Percentiles rank a stretch among this genome's conserved stretches.
Conservation (phyloP, 2,113 vertebrate species). For the Notiomystis cincta region DNA sequence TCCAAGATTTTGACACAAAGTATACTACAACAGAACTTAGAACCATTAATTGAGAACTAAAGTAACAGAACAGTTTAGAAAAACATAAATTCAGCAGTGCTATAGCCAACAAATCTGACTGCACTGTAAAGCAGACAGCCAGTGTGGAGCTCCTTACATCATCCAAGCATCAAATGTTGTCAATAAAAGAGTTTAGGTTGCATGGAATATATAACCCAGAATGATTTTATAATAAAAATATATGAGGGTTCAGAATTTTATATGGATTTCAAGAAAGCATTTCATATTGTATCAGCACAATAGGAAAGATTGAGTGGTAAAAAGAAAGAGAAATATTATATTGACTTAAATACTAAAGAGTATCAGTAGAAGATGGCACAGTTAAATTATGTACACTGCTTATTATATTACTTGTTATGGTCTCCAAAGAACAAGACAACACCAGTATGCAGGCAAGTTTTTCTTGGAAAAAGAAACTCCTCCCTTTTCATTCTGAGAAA, state of each 20-base stretch:
- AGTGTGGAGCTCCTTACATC: background rate
- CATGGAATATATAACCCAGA: background rate
- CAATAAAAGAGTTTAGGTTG: conserved; percentile 15
- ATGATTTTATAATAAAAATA: conserved; percentile 31
- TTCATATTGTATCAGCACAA: background rate
- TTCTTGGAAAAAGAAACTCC: background rate
- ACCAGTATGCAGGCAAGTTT: background rate
- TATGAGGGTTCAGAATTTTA: conserved; percentile 16
- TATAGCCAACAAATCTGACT: background rate
- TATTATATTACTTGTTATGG: background rate
- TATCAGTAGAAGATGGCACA: background rate
- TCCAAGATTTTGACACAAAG: background rate
- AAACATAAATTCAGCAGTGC: background rate
- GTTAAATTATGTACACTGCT: background rate
- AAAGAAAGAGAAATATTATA: background rate
- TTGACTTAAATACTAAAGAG: background rate
- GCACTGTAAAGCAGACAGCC: background rate
- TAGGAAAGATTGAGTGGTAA: background rate
- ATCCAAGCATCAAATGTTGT: background rate
- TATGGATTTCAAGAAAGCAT: background rate
- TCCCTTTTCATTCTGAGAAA: background rate
- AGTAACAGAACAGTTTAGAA: background rate
- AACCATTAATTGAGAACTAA: background rate
- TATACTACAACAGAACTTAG: background rate
- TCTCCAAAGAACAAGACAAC: background rate